Conservation (phyloP, 1,140 invertebrate genomes). For the Trichonephila clavipes region DNA sequence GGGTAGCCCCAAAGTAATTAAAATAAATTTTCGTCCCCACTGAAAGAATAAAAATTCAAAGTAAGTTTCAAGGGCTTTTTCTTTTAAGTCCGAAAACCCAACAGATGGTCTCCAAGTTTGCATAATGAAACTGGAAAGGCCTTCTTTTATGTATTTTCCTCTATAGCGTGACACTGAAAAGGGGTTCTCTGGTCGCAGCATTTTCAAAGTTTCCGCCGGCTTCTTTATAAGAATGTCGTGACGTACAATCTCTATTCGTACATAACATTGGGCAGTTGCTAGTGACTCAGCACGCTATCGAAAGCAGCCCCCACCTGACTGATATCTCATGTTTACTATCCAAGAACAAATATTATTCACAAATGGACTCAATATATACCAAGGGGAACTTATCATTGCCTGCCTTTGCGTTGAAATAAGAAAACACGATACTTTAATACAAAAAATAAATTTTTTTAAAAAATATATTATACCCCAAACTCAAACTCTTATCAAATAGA, state of each 20-base stretch:
- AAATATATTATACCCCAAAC: too few species aligned
- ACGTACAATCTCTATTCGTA: constrained; percentile 8
- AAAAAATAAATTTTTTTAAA: too few species aligned
- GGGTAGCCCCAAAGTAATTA: constrained; percentile 41
- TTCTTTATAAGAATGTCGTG: constrained; percentile 61
- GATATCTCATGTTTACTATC: constrained; percentile 27
- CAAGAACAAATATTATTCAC: not conserved
- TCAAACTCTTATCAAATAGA: too few species aligned
- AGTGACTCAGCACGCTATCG: constrained; percentile 52
- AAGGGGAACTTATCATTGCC: not conserved
- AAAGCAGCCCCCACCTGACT: not conserved
- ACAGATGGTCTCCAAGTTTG: constrained; percentile 70
- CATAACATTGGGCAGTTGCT: constrained; percentile 52
- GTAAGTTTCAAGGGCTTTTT: constrained; percentile 45
- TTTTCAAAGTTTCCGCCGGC: constrained; percentile 53
- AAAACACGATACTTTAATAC: too few species aligned
- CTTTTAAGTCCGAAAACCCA: constrained; percentile 58
- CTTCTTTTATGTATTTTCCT: constrained; percentile 61
- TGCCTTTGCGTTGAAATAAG: not conserved
- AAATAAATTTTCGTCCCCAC: constrained; percentile 46
- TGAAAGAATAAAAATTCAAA: constrained; percentile 50
- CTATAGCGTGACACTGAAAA: constrained; percentile 48
- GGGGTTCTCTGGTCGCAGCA: constrained; percentile 26
- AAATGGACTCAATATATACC: not conserved
- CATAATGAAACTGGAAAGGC: constrained; percentile 65